Percentiles rank a stretch among this genome's conserved stretches.
Conservation (phyloP, 2,888 invertebrate genomes). For the Hirtodrosophila alboralis region DNA sequence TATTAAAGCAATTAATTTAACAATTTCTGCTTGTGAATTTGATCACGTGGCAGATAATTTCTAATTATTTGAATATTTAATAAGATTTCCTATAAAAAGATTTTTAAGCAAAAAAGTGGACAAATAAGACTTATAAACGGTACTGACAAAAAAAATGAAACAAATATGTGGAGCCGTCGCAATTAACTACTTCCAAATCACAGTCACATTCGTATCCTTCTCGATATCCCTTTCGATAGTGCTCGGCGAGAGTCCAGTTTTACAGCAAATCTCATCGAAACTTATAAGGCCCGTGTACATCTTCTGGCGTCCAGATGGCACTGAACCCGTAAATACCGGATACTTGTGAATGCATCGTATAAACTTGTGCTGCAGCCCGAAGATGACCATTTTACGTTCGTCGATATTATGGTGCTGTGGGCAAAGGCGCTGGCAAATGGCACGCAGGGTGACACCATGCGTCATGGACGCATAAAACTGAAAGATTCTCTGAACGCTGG, state of each 20-base stretch:
- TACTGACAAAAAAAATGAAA: slow-evolving; percentile 20
- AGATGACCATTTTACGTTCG: slow-evolving; percentile 86
- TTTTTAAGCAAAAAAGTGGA: slow-evolving; percentile 30
- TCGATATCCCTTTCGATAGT: slow-evolving; percentile 93
- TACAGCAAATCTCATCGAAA: slow-evolving; percentile 95
- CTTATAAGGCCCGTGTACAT: slow-evolving; percentile 92
- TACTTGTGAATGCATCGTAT: slow-evolving; percentile 86
- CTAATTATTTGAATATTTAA: slow-evolving; percentile 8
- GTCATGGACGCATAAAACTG: slow-evolving; percentile 88
- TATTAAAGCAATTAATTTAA: slow-evolving; percentile 7
- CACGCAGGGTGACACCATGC: slow-evolving; percentile 88
- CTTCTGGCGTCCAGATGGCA: slow-evolving; percentile 85
- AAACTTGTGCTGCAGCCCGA: slow-evolving; percentile 86
- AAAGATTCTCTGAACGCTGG: slow-evolving; percentile 83
- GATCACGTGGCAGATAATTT: slow-evolving; percentile 5
- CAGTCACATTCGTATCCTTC: slow-evolving; percentile 91
- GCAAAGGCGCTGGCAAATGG: slow-evolving; percentile 88
- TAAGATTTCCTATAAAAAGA: slow-evolving; percentile 17
- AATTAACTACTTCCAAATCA: slow-evolving; percentile 89
- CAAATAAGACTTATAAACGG: slow-evolving; percentile 21
- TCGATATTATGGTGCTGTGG: slow-evolving; percentile 86
- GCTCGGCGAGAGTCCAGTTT: slow-evolving; percentile 89
- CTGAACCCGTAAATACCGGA: slow-evolving; percentile 85
- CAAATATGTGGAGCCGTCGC: slow-evolving; percentile 10
- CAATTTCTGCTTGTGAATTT: slow-evolving; percentile 20